These are phyloP conservation scores for Diplodus puntazzo DNA, from an alignment of 2,797 vertebrate species.

Conservation along the genomic window DNA sequence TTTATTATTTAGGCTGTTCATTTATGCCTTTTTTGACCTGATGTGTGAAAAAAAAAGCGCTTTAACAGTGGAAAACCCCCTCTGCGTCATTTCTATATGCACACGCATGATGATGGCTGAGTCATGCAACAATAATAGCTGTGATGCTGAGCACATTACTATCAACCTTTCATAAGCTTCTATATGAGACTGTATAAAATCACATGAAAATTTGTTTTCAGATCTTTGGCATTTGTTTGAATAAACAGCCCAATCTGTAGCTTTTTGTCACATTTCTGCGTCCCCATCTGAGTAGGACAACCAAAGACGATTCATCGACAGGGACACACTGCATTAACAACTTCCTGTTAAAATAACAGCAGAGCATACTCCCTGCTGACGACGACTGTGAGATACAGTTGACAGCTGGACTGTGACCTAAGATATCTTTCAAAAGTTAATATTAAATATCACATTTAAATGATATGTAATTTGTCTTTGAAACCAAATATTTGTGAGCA, in stretches of 20 bases:
- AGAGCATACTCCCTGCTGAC: background rate
- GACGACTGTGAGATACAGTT: background rate
- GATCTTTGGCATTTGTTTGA: background rate
- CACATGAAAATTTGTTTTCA: background rate
- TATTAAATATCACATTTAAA: no score
- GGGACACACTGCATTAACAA: background rate
- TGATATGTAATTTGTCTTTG: background rate
- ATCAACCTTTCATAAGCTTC: background rate
- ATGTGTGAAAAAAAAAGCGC: background rate
- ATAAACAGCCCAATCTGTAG: background rate
- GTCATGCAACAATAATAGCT: background rate
- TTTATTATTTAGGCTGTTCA: no score
- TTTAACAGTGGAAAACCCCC: background rate
- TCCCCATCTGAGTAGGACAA: no score
- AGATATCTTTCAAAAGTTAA: background rate
- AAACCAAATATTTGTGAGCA: background rate
- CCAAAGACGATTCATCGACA: background rate
- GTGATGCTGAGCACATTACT: rapidly evolving
- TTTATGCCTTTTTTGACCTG: no score
- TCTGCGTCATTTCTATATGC: no score
- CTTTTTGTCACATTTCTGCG: background rate
- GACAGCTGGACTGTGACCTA: background rate
- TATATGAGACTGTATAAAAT: no score
- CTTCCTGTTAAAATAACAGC: background rate
- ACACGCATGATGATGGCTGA: background rate